Base-by-base conservation (phyloP, 2,888 invertebrate species). In the Conus canariensis region DNA sequence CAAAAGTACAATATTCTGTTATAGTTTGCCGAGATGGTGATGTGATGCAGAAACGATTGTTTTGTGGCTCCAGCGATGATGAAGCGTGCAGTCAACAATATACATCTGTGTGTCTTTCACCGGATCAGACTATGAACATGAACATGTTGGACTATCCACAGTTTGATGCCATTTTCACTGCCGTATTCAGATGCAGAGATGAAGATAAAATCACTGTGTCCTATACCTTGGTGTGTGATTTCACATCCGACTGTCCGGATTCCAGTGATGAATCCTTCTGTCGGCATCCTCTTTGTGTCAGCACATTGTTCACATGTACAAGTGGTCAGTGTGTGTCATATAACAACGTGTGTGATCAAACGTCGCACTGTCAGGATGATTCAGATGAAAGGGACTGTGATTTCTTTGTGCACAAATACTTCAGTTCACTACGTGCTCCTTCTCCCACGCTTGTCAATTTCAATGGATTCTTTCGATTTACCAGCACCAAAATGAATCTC, bases 181-280 rank as follows among this genome's bases (percentile, higher is more conserved):
- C 30, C 30, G 9, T 80, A 45, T 80, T 80, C 77, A 80, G 9
- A 2, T 80, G 77, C 77, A 80, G 77, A 12, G 30, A 30, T 80
- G 77, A 30, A 30, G 77, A 30, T 12, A 25, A 9, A 80, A 30
- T 10, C 25, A 30, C 77, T 30, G 3, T 80, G 25, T 80, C 77
- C 10, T 80, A 30, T 45, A 30, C 30, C 77, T 12, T 80, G 25
- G 12, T 80, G 22, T 80, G 77, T 30, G 77, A 80, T 16, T 80
- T 80, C 77, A 30, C 30, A 10, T 8, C 77, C 12, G 77, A 80
- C 77, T 80, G 77, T 80, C 30, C 30, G 30, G 77, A 80, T 80
- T 14, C 77, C 77, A 80, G 77, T 30, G 77, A 80, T 80, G 77
- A 80, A 80, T 80, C 77, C 7, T 80, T 80, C 30, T 80, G 77